Evolutionary conservation across 1,140 invertebrate genomes (phyloP).

Genomic region (Pygmarrhopalites habei): DNA sequence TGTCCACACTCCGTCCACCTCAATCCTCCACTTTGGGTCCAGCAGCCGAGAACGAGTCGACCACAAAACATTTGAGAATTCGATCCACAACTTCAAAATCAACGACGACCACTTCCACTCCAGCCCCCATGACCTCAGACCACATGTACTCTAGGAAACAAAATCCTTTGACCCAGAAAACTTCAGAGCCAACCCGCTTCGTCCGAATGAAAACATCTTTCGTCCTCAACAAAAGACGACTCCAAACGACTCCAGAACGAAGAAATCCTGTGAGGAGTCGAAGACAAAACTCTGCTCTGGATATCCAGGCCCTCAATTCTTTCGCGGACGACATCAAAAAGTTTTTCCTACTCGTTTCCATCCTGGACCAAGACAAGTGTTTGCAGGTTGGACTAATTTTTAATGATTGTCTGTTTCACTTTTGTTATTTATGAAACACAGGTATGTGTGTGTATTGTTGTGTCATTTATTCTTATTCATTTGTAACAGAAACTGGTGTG

Average conservation of each 20-base stretch:
- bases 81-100: neutral
- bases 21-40: neutral
- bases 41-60: neutral
- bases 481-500: constrained; percentile 39
- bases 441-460: no score
- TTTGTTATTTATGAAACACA: no score
- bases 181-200: neutral
- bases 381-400: no score
- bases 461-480: no score
- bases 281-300: neutral
- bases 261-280: neutral
- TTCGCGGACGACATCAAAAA: constrained; percentile 36
- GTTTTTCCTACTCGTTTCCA: constrained; percentile 35
- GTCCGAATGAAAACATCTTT: no score
- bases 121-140: neutral
- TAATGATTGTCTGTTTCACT: no score
- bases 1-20: no score
- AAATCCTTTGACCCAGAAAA: neutral
- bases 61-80: neutral
- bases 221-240: neutral
- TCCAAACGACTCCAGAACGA: neutral
- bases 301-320: constrained; percentile 6
- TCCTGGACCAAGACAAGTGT: constrained; percentile 35
- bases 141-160: neutral
- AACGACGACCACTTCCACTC: neutral